These are phyloP conservation scores for Conomelus anceps DNA, from an alignment of 2,888 invertebrate species.

Conservation along the genomic window DNA sequence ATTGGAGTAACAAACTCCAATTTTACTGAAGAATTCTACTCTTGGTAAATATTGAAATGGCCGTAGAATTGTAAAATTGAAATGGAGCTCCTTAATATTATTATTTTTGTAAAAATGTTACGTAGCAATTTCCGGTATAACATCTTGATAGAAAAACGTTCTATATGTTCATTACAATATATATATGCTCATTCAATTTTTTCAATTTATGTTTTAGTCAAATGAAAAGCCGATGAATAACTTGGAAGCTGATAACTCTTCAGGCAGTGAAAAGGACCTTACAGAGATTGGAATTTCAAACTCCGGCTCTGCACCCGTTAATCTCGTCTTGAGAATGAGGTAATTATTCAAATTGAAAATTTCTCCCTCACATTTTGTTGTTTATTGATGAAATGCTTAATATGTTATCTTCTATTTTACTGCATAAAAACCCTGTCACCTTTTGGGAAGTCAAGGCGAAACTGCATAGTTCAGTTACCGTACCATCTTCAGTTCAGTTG, in stretches of 20 bases:
- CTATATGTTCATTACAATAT: too few species aligned
- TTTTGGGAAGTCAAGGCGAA: too few species aligned
- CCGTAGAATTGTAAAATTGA: too few species aligned
- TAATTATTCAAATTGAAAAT: conserved; percentile 39
- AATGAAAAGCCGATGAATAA: conserved; percentile 44
- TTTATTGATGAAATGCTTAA: background rate
- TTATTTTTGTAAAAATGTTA: too few species aligned
- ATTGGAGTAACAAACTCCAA: too few species aligned
- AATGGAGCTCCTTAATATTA: too few species aligned
- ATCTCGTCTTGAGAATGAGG: conserved; percentile 85
- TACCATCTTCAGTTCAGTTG: too few species aligned
- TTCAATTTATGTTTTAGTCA: conserved; percentile 28
- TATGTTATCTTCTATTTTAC: background rate
- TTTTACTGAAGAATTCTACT: too few species aligned
- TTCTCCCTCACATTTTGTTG: background rate
- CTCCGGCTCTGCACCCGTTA: conserved; percentile 50
- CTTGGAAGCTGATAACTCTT: conserved; percentile 42
- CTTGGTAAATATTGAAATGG: background rate
- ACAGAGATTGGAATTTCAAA: conserved; percentile 38
- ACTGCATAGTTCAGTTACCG: too few species aligned
- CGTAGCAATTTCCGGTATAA: too few species aligned
- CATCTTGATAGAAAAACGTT: too few species aligned
- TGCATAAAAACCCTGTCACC: background rate
- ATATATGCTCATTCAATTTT: background rate
- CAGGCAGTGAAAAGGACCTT: conserved; percentile 43